Base-by-base conservation (phyloP, 1,140 invertebrate genomes). In the Cyrtorhinus lividipennis region DNA sequence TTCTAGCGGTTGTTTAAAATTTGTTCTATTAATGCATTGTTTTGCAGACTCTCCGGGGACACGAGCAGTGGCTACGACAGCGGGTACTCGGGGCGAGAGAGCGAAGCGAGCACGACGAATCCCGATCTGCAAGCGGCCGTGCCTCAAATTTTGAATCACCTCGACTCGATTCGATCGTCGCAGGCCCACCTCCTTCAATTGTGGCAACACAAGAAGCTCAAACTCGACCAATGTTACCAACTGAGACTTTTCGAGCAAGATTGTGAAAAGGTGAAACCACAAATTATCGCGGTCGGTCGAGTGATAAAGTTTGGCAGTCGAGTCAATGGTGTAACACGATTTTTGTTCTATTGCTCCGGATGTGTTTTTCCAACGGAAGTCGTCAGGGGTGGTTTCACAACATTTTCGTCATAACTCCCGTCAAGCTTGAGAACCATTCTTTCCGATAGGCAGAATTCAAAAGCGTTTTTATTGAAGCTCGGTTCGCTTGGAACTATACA, bases 141-240 rank as follows among this genome's bases (percentile, higher is more conserved):
- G 1, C 80, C 80, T 24, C 75, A 86, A 67, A 84, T 88, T 25
- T 74, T 89, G 62, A 82, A 86, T 65, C 82, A 90, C 68, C 77
- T 93, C 38, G 88, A 92, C 67, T 83, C 86, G 56, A 83, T 93
- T 3, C 87, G 92, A 67, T 84, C 86, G 1, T 87, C 88, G 0
- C 89, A 94, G 69, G 88, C 92, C 69, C 90, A 95, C 69, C 81
- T 96, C 12, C 79, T 93, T 44, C 91, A 95, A 71, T 76, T 94
- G 24, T 98, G 94, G 93, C 88, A 93, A 69, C 87, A 90, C 67
- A 92, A 94, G 71, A 92, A 92, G 73, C 79, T 87, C 62, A 90
- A 93, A 72, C 78, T 98, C 61, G 93, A 97, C 72, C 93, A 97
- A 72, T 95, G 93, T 72, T 89, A 95, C 72, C 94, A 98, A 71